A percentile compares a stretch with the other conserved stretches of the same genome.
Evolutionary conservation across 2,113 vertebrate genomes (phyloP).

Genomic region (Hypanus sabinus): DNA sequence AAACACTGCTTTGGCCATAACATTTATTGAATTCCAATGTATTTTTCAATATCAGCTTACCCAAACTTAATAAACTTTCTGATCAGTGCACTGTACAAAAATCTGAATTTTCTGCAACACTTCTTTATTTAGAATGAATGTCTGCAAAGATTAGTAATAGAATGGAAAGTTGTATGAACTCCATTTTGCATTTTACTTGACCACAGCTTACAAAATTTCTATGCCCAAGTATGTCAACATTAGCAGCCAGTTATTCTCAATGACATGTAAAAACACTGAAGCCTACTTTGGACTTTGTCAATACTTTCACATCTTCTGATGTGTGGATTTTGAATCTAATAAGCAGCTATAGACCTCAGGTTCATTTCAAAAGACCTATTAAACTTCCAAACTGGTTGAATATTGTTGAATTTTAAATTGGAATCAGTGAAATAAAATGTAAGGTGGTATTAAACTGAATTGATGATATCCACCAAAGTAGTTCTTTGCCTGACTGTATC

Average conservation of each 20-base stretch:
- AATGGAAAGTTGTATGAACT: background rate
- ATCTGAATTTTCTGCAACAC: background rate
- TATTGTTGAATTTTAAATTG: background rate
- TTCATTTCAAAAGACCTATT: background rate
- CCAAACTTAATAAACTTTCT: background rate
- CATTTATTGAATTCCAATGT: background rate
- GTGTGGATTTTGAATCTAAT: background rate
- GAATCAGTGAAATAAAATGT: background rate
- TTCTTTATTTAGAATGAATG: background rate
- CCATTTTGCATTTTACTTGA: background rate
- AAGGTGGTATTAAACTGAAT: background rate
- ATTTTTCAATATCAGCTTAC: background rate
- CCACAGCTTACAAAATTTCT: background rate
- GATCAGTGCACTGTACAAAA: too few relatives aligned
- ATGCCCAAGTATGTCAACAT: background rate
- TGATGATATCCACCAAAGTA: background rate
- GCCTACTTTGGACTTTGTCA: background rate
- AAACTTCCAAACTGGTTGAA: background rate
- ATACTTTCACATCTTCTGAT: background rate
- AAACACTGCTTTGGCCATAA: background rate
- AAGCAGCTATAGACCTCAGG: background rate
- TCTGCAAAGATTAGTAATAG: background rate
- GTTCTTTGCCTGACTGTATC: background rate
- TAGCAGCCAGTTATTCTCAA: background rate
- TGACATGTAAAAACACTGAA: slow-evolving; percentile 17